Percentiles rank a stretch among this genome's conserved stretches.
Evolutionary conservation across 1,140 invertebrate genomes (phyloP).

Genomic region (Oncopodura yosiiana): DNA sequence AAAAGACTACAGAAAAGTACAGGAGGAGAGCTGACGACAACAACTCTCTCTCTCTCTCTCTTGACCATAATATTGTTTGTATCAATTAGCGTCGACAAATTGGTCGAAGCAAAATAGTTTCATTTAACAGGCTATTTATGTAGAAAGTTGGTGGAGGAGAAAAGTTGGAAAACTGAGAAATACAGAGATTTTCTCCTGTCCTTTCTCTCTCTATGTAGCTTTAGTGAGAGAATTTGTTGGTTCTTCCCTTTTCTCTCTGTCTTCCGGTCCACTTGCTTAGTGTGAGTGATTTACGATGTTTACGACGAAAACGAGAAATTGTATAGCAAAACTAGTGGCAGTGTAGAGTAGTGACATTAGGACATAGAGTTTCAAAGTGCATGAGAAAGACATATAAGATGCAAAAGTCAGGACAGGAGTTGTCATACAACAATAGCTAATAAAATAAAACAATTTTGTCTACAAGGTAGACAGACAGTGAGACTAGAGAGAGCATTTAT

Average conservation of each 20-base stretch:
- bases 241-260: slow-evolving; percentile 10
- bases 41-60: background rate
- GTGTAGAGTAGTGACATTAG: too few relatives aligned
- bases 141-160: slow-evolving; percentile 18
- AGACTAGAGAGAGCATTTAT: too few relatives aligned
- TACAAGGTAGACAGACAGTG: too few relatives aligned
- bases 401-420: too few relatives aligned
- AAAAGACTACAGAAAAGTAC: too few relatives aligned
- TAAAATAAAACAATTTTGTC: too few relatives aligned
- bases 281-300: slow-evolving; percentile 36
- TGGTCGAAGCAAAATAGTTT: slow-evolving; percentile 21
- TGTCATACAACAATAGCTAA: too few relatives aligned
- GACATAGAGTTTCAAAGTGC: too few relatives aligned
- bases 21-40: too few relatives aligned
- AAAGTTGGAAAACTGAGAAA: background rate
- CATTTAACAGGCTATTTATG: slow-evolving; percentile 23
- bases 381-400: too few relatives aligned
- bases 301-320: slow-evolving; percentile 19
- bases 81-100: slow-evolving; percentile 35
- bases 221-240: slow-evolving; percentile 10
- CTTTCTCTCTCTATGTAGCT: background rate
- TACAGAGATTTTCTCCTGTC: background rate
- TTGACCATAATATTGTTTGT: slow-evolving; percentile 34
- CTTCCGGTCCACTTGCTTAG: slow-evolving; percentile 28
- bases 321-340: too few relatives aligned